Percentiles rank a stretch among this genome's conserved stretches.
Conservation (phyloP, 2,797 vertebrate genomes). For the Sebastes dallii region DNA sequence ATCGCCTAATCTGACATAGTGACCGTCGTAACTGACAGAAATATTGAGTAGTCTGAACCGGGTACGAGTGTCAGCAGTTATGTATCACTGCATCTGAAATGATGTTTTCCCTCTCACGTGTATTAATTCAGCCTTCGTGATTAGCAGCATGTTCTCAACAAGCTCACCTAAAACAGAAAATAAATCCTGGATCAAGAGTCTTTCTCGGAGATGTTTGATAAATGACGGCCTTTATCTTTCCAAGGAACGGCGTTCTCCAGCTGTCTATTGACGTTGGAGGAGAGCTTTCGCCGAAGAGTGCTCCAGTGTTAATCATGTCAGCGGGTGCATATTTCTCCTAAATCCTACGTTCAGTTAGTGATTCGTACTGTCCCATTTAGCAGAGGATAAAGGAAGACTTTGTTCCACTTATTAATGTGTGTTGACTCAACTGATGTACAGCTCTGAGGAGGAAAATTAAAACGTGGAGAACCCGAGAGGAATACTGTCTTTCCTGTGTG, state of each 20-base stretch:
- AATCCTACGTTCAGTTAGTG: background rate
- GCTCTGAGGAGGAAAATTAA: conserved; percentile 40
- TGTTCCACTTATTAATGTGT: conserved; percentile 51
- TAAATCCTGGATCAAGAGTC: conserved; percentile 46
- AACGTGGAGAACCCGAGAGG: background rate
- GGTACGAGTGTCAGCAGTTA: background rate
- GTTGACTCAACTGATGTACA: conserved; percentile 35
- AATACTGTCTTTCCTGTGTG: background rate
- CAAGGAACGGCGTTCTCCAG: background rate
- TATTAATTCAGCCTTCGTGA: conserved; percentile 32
- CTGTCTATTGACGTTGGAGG: background rate
- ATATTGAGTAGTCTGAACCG: too few species aligned
- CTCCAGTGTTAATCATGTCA: conserved; percentile 24
- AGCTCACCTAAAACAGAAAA: conserved; percentile 24
- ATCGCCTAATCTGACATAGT: background rate
- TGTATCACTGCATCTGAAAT: conserved; percentile 7
- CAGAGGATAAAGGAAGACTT: conserved; percentile 29
- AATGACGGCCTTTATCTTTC: conserved; percentile 12
- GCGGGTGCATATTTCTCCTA: background rate
- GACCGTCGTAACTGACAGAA: too few species aligned
- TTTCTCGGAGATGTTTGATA: conserved; percentile 44
- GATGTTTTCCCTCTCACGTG: background rate
- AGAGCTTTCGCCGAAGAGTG: background rate
- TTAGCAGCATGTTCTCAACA: background rate
- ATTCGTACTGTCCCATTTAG: conserved; percentile 38